Percentiles rank a stretch among this genome's conserved stretches.
These are phyloP conservation scores for Nyctibius grandis DNA, from an alignment of 2,797 vertebrate species.

Conservation along the genomic window DNA sequence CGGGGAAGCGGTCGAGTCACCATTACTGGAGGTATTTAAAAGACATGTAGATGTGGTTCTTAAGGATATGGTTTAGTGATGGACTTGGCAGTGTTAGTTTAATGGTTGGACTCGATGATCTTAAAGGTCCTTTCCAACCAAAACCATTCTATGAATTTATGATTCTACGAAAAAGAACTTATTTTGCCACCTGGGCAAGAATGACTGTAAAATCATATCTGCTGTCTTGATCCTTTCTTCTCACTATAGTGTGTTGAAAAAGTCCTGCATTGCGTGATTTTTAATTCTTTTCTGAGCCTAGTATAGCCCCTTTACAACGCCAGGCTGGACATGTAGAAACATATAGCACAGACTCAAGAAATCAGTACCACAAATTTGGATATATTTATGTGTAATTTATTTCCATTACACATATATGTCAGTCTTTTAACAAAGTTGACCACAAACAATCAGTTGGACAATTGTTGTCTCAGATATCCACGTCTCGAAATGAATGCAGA, in stretches of 20 bases:
- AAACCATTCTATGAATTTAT: too few relatives aligned
- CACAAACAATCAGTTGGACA: neutral
- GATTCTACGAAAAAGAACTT: neutral
- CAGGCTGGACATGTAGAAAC: neutral
- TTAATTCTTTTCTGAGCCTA: neutral
- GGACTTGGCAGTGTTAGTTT: too few relatives aligned
- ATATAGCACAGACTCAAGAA: neutral
- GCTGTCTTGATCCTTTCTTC: neutral
- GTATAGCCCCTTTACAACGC: neutral
- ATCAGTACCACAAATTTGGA: neutral
- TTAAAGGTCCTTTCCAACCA: too few relatives aligned
- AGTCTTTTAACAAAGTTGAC: neutral
- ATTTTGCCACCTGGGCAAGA: neutral
- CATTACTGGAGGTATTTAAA: too few relatives aligned
- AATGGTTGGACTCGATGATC: too few relatives aligned
- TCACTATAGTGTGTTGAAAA: neutral
- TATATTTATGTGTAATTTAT: neutral
- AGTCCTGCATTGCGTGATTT: neutral
- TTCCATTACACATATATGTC: neutral
- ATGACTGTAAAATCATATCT: neutral
- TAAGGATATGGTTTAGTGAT: too few relatives aligned
- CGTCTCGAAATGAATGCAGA: neutral
- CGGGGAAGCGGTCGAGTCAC: too few relatives aligned
- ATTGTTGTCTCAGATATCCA: neutral
- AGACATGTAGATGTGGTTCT: too few relatives aligned